These are phyloP conservation scores for Spilogale gracilis DNA, from an alignment of 2,113 vertebrate species.

Conservation along the genomic window DNA sequence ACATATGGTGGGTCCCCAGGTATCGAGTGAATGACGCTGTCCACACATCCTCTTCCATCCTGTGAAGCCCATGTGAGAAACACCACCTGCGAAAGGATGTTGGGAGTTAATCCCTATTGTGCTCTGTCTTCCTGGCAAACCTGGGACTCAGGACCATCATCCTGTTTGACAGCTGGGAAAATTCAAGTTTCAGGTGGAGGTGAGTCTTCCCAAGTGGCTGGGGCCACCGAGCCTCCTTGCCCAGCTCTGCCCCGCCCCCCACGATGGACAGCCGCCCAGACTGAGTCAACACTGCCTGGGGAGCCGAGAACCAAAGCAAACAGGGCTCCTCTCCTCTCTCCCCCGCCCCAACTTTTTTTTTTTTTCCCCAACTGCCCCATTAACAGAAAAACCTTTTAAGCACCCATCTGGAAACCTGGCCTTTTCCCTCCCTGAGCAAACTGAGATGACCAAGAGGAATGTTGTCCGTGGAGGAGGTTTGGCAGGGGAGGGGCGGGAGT, in stretches of 20 bases:
- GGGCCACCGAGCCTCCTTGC: neutral
- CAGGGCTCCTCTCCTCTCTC: neutral
- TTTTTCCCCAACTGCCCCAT: constrained; percentile 54
- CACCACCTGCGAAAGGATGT: fast-evolving
- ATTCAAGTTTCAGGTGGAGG: neutral
- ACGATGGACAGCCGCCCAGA: fast-evolving
- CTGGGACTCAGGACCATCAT: fast-evolving
- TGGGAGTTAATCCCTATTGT: fast-evolving
- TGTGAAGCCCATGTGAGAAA: fast-evolving
- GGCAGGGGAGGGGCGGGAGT: neutral
- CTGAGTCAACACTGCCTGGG: neutral
- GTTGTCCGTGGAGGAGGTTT: neutral
- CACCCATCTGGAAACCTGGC: constrained; percentile 9
- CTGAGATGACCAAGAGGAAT: neutral
- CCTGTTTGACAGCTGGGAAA: neutral
- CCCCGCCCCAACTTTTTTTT: neutral
- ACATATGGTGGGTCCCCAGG: fast-evolving
- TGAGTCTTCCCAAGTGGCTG: neutral
- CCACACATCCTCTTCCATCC: neutral
- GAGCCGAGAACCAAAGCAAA: constrained; percentile 40
- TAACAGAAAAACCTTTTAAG: constrained; percentile 74
- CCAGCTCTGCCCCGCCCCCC: neutral
- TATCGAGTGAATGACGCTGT: fast-evolving
- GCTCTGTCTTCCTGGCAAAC: fast-evolving
- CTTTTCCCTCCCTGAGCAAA: constrained; percentile 39